Conservation (phyloP, 2,797 vertebrate species). For the Atherinosoma microstoma region DNA sequence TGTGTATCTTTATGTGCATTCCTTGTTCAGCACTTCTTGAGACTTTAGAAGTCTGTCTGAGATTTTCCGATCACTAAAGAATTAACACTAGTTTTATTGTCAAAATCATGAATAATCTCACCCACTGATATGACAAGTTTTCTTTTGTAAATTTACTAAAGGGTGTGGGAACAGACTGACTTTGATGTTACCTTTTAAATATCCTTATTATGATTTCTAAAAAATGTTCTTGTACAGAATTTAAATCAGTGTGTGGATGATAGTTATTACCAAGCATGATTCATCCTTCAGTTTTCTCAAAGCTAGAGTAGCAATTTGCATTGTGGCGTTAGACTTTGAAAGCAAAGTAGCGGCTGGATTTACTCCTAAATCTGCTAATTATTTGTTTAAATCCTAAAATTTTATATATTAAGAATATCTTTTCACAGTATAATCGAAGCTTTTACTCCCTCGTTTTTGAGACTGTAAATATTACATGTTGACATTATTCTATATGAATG, state of each 20-base stretch:
- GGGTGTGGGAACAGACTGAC: conserved; percentile 70
- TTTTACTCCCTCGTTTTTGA: conserved; percentile 91
- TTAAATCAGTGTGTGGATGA: conserved; percentile 80
- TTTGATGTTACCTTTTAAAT: conserved; percentile 69
- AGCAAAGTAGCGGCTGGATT: conserved; percentile 85
- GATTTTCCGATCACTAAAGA: conserved; percentile 72
- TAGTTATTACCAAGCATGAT: conserved; percentile 87
- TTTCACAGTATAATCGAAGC: conserved; percentile 87
- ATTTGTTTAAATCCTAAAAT: conserved; percentile 85
- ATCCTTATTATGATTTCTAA: conserved; percentile 71
- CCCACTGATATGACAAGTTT: conserved; percentile 45
- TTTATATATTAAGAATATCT: conserved; percentile 86
- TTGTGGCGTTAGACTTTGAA: conserved; percentile 89
- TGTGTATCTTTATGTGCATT: conserved; percentile 77
- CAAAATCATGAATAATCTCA: conserved; percentile 47
- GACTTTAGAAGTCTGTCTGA: conserved; percentile 71
- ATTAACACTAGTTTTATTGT: conserved; percentile 72
- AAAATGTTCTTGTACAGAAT: conserved; percentile 83
- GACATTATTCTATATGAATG: conserved; percentile 84
- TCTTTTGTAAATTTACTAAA: conserved; percentile 57
- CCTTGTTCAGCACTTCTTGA: conserved; percentile 78
- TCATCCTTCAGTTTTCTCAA: conserved; percentile 85
- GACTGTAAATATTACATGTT: conserved; percentile 96
- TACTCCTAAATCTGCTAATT: conserved; percentile 90
- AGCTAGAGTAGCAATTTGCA: conserved; percentile 89